Percentiles rank a stretch among this genome's conserved stretches.
Conservation (phyloP, 2,888 invertebrate genomes). For the Frankliniella intonsa region DNA sequence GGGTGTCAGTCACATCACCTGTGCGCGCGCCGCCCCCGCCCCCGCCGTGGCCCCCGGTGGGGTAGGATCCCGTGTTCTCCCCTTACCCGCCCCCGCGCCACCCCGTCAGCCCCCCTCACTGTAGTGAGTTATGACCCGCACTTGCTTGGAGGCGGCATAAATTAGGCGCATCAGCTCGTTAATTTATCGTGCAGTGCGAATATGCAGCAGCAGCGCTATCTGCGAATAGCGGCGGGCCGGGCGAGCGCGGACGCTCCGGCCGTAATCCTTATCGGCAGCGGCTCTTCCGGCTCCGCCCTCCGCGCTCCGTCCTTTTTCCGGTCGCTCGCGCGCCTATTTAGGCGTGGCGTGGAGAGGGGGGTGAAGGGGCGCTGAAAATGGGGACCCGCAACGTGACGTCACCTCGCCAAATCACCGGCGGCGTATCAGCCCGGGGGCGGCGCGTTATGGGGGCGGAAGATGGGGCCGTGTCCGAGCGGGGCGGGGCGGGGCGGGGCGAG, state of each 20-base stretch:
- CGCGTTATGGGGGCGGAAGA: neutral
- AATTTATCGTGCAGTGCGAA: neutral
- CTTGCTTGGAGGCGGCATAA: slow-evolving; percentile 12
- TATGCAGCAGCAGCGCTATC: neutral
- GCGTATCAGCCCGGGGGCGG: neutral
- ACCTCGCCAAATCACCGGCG: neutral
- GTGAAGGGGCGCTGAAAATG: slow-evolving; percentile 4
- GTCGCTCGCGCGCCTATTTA: neutral
- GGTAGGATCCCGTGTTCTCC: neutral
- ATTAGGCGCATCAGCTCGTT: slow-evolving; percentile 19
- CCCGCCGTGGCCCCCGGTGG: neutral
- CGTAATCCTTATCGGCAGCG: slow-evolving; percentile 25
- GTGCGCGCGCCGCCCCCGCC: neutral
- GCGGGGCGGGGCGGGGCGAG: too few species aligned
- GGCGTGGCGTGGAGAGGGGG: neutral
- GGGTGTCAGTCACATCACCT: neutral
- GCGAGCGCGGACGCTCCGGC: neutral
- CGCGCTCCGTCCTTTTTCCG: neutral
- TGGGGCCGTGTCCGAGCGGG: too few species aligned
- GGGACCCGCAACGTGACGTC: neutral
- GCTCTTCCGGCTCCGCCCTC: neutral
- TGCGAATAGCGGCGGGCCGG: neutral
- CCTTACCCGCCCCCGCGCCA: neutral
- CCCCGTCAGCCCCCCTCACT: neutral
- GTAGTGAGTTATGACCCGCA: neutral